Conservation (phyloP, 2,113 vertebrate genomes). For the Oenanthe oenanthe region DNA sequence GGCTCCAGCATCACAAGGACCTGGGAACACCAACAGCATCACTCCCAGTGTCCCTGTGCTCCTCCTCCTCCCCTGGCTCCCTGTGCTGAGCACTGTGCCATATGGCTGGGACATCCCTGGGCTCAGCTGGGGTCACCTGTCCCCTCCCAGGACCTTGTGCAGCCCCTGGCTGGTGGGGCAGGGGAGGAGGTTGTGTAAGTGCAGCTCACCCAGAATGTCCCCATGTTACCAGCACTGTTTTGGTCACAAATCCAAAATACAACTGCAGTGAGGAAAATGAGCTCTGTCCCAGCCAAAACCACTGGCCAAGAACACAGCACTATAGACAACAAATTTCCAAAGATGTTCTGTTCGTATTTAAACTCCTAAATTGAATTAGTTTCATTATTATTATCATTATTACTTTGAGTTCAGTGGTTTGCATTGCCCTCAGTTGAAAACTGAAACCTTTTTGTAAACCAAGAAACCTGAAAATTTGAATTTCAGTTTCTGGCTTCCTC, state of each 20-base stretch:
- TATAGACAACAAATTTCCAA: not conserved
- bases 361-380: not conserved
- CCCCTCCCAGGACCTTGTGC: not conserved
- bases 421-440: not conserved
- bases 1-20: fast-evolving
- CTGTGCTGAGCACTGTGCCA: fast-evolving
- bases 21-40: too few species aligned
- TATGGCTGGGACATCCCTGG: not conserved
- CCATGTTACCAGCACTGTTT: fast-evolving
- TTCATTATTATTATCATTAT: not conserved
- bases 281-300: not conserved
- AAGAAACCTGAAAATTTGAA: not conserved
- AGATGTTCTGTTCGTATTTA: not conserved
- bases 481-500: not conserved
- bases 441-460: not conserved
- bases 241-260: not conserved
- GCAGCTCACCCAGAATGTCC: not conserved
- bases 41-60: fast-evolving
- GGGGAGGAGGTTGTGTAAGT: not conserved
- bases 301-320: not conserved
- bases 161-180: too few species aligned
- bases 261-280: not conserved
- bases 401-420: not conserved
- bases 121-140: not conserved
- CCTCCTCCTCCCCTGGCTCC: not conserved